These are phyloP conservation scores for Muricea muricata DNA, from an alignment of 92 coral and sea anemone genomes.

Conservation along the genomic window DNA sequence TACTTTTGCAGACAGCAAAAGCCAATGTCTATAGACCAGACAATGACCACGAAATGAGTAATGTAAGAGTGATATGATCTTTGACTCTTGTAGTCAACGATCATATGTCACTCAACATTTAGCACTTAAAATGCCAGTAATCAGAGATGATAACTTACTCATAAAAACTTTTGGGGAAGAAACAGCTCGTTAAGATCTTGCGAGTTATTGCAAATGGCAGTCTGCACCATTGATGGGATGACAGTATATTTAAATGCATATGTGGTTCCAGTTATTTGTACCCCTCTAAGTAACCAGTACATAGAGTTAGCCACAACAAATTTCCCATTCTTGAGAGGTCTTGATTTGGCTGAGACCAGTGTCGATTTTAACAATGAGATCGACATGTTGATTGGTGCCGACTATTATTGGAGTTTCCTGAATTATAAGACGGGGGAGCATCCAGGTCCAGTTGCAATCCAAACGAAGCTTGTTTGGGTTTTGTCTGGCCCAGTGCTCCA, in stretches of 20 bases:
- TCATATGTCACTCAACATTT: no score
- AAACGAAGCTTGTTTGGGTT: slow-evolving; percentile 36
- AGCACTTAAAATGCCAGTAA: no score
- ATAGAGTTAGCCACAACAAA: slow-evolving; percentile 4
- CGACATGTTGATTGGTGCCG: slow-evolving; percentile 66
- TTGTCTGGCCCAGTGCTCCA: slow-evolving; percentile 37
- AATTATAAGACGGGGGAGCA: slow-evolving; percentile 39
- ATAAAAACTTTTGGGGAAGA: no score
- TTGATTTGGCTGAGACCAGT: slow-evolving; percentile 61
- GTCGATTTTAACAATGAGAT: slow-evolving; percentile 33
- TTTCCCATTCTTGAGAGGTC: slow-evolving; percentile 32
- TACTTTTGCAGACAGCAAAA: slow-evolving; percentile 60
- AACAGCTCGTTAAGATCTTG: no score
- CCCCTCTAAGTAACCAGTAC: slow-evolving; percentile 31
- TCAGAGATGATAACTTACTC: no score
- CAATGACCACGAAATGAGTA: slow-evolving; percentile 28
- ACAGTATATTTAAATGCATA: neutral
- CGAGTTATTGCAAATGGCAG: slow-evolving; percentile 23
- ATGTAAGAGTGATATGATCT: slow-evolving; percentile 57
- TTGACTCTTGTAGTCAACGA: no score
- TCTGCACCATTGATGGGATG: slow-evolving; percentile 17
- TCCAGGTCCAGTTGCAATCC: slow-evolving; percentile 39
- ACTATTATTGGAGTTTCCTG: slow-evolving; percentile 67
- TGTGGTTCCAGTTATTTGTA: neutral
- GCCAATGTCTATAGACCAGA: slow-evolving; percentile 41